phyloP scores from a whole-genome alignment of 2,113 vertebrate species.

The Athene noctua region DNA sequence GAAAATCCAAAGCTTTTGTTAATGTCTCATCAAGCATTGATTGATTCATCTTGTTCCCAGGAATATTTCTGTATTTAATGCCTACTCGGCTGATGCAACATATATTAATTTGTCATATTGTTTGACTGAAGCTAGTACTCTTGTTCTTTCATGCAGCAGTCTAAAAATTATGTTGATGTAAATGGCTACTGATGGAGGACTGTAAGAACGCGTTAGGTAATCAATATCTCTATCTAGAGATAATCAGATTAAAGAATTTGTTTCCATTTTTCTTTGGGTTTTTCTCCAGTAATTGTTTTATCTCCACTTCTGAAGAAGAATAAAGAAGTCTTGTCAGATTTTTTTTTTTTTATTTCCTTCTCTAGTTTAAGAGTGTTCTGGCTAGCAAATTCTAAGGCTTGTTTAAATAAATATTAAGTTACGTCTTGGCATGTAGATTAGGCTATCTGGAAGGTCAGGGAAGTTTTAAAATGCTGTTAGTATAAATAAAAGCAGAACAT shows the following conservation, averaged over 20 bases:
- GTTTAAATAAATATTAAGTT: background rate
- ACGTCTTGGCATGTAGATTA: background rate
- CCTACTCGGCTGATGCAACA: background rate
- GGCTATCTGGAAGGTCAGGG: background rate
- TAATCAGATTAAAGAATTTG: background rate
- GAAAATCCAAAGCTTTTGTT: background rate
- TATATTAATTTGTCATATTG: background rate
- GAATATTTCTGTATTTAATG: background rate
- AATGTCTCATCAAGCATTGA: background rate
- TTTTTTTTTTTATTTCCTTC: background rate
- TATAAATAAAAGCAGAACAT: background rate
- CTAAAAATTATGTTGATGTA: background rate
- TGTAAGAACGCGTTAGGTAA: background rate
- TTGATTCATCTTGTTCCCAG: background rate
- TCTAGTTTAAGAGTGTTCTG: background rate
- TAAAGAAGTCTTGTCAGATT: background rate
- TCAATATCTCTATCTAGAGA: background rate
- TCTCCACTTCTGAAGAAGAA: background rate
- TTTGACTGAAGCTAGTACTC: background rate
- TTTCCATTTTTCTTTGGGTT: background rate
- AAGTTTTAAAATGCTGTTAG: background rate
- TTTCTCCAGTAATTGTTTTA: background rate
- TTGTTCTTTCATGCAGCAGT: background rate
- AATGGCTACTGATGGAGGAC: background rate
- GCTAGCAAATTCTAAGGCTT: background rate